Evolutionary conservation across 2,113 vertebrate species (phyloP).

Genomic region (Eurypyga helias): DNA sequence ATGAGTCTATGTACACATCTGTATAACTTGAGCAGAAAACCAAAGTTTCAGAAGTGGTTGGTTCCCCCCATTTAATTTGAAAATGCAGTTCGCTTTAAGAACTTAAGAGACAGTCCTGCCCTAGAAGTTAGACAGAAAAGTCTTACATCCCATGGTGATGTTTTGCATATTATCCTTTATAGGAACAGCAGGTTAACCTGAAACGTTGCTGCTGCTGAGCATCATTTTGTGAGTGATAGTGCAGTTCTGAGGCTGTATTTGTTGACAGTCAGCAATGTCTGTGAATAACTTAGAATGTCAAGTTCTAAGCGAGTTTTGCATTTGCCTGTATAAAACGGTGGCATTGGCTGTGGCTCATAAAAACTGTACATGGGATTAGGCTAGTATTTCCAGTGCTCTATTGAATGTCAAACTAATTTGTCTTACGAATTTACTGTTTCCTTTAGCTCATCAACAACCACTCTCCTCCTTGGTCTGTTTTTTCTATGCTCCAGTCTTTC

Average conservation of each 20-base stretch:
- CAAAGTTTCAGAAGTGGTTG: background rate
- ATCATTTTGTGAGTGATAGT: background rate
- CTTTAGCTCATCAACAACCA: background rate
- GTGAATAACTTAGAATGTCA: background rate
- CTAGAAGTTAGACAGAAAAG: background rate
- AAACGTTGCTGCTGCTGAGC: background rate
- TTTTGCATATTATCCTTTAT: background rate
- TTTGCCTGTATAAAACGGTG: background rate
- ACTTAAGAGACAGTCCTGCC: background rate
- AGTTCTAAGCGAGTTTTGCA: background rate
- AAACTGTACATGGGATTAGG: background rate
- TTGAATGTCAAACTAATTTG: background rate
- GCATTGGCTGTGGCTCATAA: background rate
- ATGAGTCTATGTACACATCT: fast-evolving
- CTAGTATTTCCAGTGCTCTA: background rate
- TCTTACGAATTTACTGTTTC: background rate
- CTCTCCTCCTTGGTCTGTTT: background rate
- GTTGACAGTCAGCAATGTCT: background rate
- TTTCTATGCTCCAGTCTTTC: background rate
- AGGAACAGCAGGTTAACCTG: background rate
- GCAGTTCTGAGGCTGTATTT: background rate
- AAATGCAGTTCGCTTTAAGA: background rate
- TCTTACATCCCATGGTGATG: background rate
- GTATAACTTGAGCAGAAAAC: background rate
- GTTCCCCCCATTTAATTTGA: background rate